Conservation (phyloP, 2,113 vertebrate species). For the Clarias gariepinus region DNA sequence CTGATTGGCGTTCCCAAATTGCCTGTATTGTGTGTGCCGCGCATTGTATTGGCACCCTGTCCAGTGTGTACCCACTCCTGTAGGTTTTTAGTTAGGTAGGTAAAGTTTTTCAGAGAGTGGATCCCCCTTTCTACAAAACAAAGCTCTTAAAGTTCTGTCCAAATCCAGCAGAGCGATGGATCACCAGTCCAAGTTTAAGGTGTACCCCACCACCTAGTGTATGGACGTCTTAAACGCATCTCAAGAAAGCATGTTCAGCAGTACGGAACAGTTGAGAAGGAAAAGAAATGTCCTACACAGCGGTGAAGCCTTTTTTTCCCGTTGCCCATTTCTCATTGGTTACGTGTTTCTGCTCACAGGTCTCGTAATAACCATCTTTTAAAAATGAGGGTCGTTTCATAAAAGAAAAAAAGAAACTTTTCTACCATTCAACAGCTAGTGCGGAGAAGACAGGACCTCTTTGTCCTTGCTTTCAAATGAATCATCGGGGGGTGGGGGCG, state of each 20-base stretch:
- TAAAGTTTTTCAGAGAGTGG: too few relatives aligned
- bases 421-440: constrained; percentile 29
- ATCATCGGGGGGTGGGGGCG: constrained; percentile 43
- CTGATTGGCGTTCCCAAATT: too few relatives aligned
- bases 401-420: constrained; percentile 12
- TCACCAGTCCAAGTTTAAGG: not conserved
- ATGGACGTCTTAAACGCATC: not conserved
- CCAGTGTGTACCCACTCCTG: too few relatives aligned
- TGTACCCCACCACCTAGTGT: not conserved
- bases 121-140: not conserved
- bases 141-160: not conserved
- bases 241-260: too few relatives aligned
- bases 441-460: constrained; percentile 35
- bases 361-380: not conserved
- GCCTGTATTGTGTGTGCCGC: too few relatives aligned
- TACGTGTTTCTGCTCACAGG: not conserved
- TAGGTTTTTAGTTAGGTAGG: too few relatives aligned
- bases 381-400: not conserved
- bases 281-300: too few relatives aligned
- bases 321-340: not conserved
- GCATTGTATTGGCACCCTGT: too few relatives aligned
- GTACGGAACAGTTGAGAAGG: not conserved
- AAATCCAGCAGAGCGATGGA: too few relatives aligned
- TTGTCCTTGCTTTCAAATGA: constrained; percentile 51
- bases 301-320: not conserved